Conservation (phyloP, 2,888 invertebrate species). For the Cephus pygmeus region DNA sequence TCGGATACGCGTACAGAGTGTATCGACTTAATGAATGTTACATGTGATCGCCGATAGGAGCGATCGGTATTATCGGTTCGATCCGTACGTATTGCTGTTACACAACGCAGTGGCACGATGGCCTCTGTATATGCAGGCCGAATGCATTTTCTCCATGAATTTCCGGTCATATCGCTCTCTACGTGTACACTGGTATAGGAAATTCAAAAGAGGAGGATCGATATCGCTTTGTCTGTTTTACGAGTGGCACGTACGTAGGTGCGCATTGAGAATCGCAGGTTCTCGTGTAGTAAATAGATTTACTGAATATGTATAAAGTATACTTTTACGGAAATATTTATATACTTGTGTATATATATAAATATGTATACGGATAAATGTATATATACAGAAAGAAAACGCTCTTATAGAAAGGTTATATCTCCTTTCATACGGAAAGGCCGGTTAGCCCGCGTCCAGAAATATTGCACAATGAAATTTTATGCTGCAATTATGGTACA, state of each 20-base stretch:
- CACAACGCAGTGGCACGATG: constrained; percentile 7
- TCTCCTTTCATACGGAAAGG: background rate
- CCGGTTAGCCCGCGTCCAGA: background rate
- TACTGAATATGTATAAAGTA: too few species aligned
- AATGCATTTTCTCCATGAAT: background rate
- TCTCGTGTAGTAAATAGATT: too few species aligned
- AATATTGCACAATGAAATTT: constrained; percentile 37
- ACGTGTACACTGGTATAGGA: background rate
- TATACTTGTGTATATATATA: too few species aligned
- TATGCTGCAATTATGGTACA: constrained; percentile 37
- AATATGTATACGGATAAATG: too few species aligned
- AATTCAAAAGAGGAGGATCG: too few species aligned
- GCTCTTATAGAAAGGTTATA: background rate
- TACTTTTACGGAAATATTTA: too few species aligned
- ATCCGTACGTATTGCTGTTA: constrained; percentile 4
- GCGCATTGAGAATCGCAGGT: too few species aligned
- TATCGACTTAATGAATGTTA: constrained; percentile 38
- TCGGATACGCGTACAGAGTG: constrained; percentile 11
- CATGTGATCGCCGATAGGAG: constrained; percentile 17
- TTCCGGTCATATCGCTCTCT: background rate
- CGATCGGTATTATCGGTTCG: background rate
- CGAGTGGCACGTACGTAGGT: too few species aligned
- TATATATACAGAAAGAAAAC: background rate
- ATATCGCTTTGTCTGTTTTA: too few species aligned
- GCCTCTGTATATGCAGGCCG: constrained; percentile 2